Evolutionary conservation across 2,113 vertebrate genomes (phyloP).

Genomic region (Recurvirostra avosetta): DNA sequence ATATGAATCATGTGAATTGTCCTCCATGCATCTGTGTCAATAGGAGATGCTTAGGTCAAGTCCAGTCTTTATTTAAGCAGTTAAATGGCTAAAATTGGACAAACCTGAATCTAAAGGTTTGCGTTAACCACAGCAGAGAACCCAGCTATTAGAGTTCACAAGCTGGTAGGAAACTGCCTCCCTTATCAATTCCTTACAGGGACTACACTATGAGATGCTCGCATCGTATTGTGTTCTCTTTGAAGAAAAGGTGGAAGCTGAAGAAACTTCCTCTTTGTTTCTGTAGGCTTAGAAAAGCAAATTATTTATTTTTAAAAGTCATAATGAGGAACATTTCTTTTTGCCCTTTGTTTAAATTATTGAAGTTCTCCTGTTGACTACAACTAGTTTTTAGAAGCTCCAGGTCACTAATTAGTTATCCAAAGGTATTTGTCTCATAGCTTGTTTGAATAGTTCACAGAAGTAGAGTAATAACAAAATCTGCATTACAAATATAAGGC

Average conservation of each 20-base stretch:
- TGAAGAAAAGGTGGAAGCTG: neutral
- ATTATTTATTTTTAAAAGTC: neutral
- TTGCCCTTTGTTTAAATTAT: neutral
- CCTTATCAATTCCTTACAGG: neutral
- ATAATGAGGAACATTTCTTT: neutral
- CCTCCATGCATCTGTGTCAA: neutral
- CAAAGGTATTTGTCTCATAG: neutral
- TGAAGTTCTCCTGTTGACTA: neutral
- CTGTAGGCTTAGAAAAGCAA: neutral
- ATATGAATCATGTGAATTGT: neutral
- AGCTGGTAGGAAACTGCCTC: neutral
- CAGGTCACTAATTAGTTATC: neutral
- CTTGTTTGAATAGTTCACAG: neutral
- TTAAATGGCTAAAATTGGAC: neutral
- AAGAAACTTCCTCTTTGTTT: neutral
- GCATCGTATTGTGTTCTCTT: neutral
- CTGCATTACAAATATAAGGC: neutral
- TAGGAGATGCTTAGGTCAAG: neutral
- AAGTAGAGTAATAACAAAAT: neutral
- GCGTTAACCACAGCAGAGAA: neutral
- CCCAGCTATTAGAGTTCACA: neutral
- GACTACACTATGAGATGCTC: rapidly evolving
- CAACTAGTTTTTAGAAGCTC: neutral
- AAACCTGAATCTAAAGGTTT: neutral
- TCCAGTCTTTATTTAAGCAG: neutral